These are phyloP conservation scores for Actinopyga echinites DNA, from an alignment of 53 echinoderm and acorn worm genomes.

Conservation along the genomic window DNA sequence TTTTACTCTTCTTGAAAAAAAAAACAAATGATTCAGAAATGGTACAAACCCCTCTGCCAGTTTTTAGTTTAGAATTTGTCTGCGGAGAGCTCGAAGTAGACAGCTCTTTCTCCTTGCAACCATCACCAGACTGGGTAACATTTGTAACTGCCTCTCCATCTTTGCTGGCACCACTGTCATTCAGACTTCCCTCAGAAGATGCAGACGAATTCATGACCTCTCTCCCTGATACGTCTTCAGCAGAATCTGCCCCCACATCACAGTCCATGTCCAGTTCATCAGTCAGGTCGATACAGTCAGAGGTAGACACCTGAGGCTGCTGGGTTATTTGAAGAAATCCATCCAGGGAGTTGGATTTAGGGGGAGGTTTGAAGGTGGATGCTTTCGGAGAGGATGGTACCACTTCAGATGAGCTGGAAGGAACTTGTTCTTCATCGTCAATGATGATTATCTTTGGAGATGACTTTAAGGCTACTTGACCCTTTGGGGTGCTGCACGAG, in stretches of 20 bases:
- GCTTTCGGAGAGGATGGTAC: slow-evolving; percentile 10
- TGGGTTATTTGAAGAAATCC: slow-evolving; percentile 81
- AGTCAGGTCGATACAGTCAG: slow-evolving; percentile 47
- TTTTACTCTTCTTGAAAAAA: no score
- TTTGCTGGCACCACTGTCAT: background rate
- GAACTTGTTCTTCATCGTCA: slow-evolving; percentile 73
- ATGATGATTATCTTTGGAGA: slow-evolving; percentile 22
- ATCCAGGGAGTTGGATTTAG: slow-evolving; percentile 58
- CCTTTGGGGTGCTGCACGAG: background rate
- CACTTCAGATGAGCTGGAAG: slow-evolving; percentile 75
- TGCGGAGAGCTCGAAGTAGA: background rate
- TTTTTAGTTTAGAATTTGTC: background rate
- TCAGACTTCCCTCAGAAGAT: background rate
- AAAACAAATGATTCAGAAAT: no score
- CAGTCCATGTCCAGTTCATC: slow-evolving; percentile 23
- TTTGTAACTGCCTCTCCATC: background rate
- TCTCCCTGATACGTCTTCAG: background rate
- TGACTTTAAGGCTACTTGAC: slow-evolving; percentile 6
- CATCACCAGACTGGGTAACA: background rate
- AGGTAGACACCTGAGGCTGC: slow-evolving; percentile 75
- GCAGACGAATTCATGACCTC: background rate
- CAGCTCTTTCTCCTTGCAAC: background rate
- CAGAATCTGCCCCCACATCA: slow-evolving; percentile 14
- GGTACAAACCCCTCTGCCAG: slow-evolving; percentile 27
- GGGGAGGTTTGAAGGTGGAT: slow-evolving; percentile 28